Conservation (phyloP, 2,113 vertebrate genomes). For the Heloderma charlesbogerti region DNA sequence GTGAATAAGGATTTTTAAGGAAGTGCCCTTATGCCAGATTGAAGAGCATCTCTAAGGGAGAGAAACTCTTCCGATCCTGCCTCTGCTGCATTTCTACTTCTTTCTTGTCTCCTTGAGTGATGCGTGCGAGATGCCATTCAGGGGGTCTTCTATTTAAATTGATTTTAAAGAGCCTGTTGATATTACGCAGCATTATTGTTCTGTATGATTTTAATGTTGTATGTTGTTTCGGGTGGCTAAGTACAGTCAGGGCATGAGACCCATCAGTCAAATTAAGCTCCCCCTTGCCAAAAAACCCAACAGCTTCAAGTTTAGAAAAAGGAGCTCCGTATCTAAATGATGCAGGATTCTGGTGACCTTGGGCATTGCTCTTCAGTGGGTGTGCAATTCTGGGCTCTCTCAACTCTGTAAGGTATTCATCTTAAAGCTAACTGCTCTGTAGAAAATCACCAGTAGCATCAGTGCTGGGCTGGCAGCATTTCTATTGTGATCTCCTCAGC, state of each 20-base stretch:
- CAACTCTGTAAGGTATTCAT: background rate
- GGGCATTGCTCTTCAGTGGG: background rate
- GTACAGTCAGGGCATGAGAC: background rate
- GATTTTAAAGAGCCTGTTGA: background rate
- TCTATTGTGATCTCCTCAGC: slow-evolving; percentile 51
- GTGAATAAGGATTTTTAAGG: background rate
- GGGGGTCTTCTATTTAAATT: background rate
- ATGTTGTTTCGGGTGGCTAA: background rate
- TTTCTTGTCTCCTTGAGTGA: background rate
- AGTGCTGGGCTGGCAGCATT: slow-evolving; percentile 28
- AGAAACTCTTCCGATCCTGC: background rate
- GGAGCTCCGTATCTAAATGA: slow-evolving; percentile 12
- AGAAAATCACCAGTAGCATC: slow-evolving; percentile 32
- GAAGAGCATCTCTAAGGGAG: background rate
- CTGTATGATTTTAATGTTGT: background rate
- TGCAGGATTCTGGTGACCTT: background rate
- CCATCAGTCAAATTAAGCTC: background rate
- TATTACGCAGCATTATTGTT: background rate
- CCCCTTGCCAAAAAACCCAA: background rate
- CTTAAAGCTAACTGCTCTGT: slow-evolving; percentile 29
- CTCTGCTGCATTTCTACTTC: background rate
- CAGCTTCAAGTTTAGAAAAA: background rate
- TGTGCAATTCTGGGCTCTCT: background rate
- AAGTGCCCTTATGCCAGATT: background rate
- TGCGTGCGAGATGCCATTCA: background rate